Conservation (phyloP, 2,888 invertebrate genomes). For the Pocota personata region DNA sequence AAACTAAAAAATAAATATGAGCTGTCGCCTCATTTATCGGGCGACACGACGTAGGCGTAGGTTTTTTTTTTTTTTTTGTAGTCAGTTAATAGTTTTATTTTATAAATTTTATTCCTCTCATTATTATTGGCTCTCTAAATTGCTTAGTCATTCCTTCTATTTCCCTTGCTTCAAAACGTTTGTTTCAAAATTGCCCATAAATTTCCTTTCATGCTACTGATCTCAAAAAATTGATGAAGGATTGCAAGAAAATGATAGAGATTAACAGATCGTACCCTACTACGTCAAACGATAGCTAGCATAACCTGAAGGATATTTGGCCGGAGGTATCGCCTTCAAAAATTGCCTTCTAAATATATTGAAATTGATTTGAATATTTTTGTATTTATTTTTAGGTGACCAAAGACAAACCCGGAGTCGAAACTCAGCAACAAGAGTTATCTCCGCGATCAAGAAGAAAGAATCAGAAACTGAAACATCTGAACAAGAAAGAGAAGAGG, state of each 20-base stretch:
- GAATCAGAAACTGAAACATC: background rate
- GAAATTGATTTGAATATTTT: background rate
- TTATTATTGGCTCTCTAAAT: background rate
- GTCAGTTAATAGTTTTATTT: too few species aligned
- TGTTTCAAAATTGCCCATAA: slow-evolving; percentile 19
- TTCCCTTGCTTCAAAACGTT: background rate
- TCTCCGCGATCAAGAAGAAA: too few species aligned
- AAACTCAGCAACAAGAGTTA: background rate
- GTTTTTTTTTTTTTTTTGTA: too few species aligned
- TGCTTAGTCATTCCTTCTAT: background rate
- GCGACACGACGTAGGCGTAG: too few species aligned
- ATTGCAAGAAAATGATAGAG: background rate
- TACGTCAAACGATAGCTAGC: slow-evolving; percentile 17
- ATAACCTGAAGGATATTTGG: slow-evolving; percentile 9
- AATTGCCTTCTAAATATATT: background rate
- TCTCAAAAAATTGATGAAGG: slow-evolving; percentile 2
- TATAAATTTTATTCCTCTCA: too few species aligned
- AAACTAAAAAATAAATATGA: too few species aligned
- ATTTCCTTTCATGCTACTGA: slow-evolving; percentile 32
- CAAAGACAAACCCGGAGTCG: background rate
- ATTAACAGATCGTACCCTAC: slow-evolving; percentile 9
- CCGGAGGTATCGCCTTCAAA: slow-evolving; percentile 26
- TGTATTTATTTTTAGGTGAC: background rate
- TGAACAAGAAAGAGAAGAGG: too few species aligned
- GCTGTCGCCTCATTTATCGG: too few species aligned